A percentile compares a stretch with the other conserved stretches of the same genome.
Conservation (phyloP, 2,888 invertebrate genomes). For the Willowsia nigromaculata region DNA sequence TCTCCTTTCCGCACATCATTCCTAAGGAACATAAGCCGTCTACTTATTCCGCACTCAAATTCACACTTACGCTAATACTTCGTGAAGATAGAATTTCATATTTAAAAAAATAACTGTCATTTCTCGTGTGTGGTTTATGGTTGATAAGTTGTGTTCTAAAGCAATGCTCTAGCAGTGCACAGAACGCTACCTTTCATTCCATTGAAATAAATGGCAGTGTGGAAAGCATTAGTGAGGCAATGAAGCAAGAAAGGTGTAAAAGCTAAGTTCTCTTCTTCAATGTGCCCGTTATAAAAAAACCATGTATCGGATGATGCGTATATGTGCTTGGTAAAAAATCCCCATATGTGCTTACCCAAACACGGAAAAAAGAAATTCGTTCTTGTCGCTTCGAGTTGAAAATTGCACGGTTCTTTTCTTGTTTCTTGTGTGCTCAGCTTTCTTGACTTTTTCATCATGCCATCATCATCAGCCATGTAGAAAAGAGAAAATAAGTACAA, state of each 20-base stretch:
- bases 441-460: constrained; percentile 26
- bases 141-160: constrained; percentile 18
- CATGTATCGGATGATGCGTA: background rate
- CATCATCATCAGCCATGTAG: constrained; percentile 1
- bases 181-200: background rate
- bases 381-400: constrained; percentile 15
- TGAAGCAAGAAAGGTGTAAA: constrained; percentile 11
- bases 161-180: background rate
- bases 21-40: background rate
- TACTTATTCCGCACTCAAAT: background rate
- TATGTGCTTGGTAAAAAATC: background rate
- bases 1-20: background rate
- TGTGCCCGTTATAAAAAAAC: background rate
- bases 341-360: background rate
- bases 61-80: constrained; percentile 13
- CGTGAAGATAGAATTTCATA: background rate
- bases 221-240: constrained; percentile 8
- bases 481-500: constrained; percentile 15
- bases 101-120: constrained; percentile 9
- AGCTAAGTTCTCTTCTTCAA: background rate
- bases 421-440: constrained; percentile 1
- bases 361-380: constrained; percentile 29
- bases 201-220: constrained; percentile 18
- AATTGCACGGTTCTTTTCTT: background rate
- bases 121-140: background rate